phyloP scores from a whole-genome alignment of 2,797 vertebrate genomes.

The Cottoperca gobio region DNA sequence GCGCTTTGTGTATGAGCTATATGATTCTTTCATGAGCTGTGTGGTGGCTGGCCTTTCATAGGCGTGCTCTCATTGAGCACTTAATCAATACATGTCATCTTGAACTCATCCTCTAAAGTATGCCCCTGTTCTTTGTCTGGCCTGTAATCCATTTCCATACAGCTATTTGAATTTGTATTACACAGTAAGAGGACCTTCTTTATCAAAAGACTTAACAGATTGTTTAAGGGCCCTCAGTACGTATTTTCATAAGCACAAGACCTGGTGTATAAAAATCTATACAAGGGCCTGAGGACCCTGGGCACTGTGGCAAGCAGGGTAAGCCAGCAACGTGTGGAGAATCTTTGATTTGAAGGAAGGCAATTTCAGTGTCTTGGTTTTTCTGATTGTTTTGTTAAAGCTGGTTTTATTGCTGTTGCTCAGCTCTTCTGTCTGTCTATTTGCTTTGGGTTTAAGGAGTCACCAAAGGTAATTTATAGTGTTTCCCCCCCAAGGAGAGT shows the following conservation, averaged over 20 bases:
- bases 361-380: constrained; percentile 71
- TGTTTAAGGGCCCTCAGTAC: constrained; percentile 76
- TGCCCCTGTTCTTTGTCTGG: constrained; percentile 65
- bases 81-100: constrained; percentile 86
- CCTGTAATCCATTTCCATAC: constrained; percentile 76
- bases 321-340: constrained; percentile 62
- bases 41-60: constrained; percentile 75
- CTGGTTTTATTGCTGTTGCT: constrained; percentile 81
- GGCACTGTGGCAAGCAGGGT: constrained; percentile 58
- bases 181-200: constrained; percentile 72
- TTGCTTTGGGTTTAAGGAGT: constrained; percentile 79
- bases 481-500: constrained; percentile 60
- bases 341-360: constrained; percentile 59
- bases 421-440: constrained; percentile 75
- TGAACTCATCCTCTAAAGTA: constrained; percentile 79
- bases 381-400: constrained; percentile 79
- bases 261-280: constrained; percentile 76
- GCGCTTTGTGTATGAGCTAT: constrained; percentile 61
- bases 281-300: constrained; percentile 52
- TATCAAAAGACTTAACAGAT: constrained; percentile 78
- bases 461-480: constrained; percentile 77
- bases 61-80: constrained; percentile 76
- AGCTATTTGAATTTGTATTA: constrained; percentile 81
- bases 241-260: constrained; percentile 72
- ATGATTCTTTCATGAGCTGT: constrained; percentile 83